phyloP scores from a whole-genome alignment of 2,797 vertebrate species.

The Gobio occitaniae region DNA sequence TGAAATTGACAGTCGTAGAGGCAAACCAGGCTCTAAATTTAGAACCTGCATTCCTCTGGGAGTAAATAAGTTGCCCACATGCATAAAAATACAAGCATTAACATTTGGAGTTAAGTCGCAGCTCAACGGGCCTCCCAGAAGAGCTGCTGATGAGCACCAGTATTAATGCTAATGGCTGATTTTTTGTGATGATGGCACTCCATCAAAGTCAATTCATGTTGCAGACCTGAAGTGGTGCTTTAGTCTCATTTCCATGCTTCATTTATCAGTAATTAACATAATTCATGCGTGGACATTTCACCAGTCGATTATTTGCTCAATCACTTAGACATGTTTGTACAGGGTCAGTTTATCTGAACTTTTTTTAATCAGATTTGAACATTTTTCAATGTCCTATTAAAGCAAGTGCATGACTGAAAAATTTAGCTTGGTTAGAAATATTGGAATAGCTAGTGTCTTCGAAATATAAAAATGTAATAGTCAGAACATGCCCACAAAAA shows the following conservation, averaged over 20 bases:
- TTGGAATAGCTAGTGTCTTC: not conserved
- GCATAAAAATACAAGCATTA: slow-evolving; percentile 41
- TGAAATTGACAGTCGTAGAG: not conserved
- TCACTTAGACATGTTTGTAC: slow-evolving; percentile 57
- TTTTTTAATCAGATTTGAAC: not conserved
- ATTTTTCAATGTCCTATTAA: not conserved
- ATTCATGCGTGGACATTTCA: slow-evolving; percentile 70
- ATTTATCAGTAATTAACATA: slow-evolving; percentile 76
- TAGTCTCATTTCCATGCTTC: slow-evolving; percentile 69
- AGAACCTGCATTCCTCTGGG: slow-evolving; percentile 1
- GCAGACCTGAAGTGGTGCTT: slow-evolving; percentile 31
- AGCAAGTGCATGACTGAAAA: not conserved
- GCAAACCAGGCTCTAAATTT: slow-evolving; percentile 19
- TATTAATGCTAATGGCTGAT: slow-evolving; percentile 46
- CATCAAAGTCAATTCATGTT: slow-evolving; percentile 68
- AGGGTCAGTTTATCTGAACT: slow-evolving; percentile 43
- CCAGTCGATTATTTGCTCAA: slow-evolving; percentile 63
- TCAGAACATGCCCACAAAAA: not conserved
- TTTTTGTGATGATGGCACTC: slow-evolving; percentile 45
- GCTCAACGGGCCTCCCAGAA: slow-evolving; percentile 14
- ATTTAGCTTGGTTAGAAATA: not conserved
- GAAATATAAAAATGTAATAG: not conserved
- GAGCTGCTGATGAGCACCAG: slow-evolving; percentile 22
- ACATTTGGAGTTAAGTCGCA: slow-evolving; percentile 28
- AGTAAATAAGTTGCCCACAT: slow-evolving; percentile 34